A percentile compares a stretch with the other conserved stretches of the same genome.
phyloP scores from a whole-genome alignment of 2,888 invertebrate species.

The Drosophila buzzatii region DNA sequence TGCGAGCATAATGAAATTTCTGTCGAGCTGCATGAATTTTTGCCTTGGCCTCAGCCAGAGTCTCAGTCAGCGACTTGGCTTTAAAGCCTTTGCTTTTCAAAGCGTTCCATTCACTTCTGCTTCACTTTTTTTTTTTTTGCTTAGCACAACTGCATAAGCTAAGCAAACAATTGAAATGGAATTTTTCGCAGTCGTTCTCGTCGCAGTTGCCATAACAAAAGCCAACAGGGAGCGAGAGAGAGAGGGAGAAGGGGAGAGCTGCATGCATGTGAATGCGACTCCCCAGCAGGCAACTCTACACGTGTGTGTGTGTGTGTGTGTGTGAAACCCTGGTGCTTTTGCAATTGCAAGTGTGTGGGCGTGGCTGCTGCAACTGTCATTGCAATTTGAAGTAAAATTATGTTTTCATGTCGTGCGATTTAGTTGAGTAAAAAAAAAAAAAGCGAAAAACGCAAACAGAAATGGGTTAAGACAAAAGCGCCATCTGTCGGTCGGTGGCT shows the following conservation, averaged over 20 bases:
- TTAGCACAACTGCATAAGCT: conserved; percentile 82
- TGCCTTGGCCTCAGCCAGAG: conserved; percentile 36
- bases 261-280: conserved; percentile 30
- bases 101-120: conserved; percentile 15
- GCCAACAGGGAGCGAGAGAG: conserved; percentile 21
- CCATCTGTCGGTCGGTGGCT: conserved; percentile 48
- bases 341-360: conserved; percentile 57
- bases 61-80: conserved; percentile 11
- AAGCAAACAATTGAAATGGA: conserved; percentile 82
- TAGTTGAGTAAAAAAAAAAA: conserved; percentile 43
- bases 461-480: conserved; percentile 48
- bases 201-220: conserved; percentile 53
- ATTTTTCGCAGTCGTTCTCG: conserved; percentile 65
- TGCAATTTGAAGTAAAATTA: conserved; percentile 79
- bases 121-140: conserved; percentile 26
- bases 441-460: not conserved
- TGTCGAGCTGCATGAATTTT: not conserved
- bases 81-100: conserved; percentile 28
- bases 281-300: conserved; percentile 23
- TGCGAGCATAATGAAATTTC: conserved; percentile 28
- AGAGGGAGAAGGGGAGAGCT: not conserved
- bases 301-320: conserved; percentile 31
- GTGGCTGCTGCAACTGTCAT: conserved; percentile 73
- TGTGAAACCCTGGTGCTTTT: conserved; percentile 32
- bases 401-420: conserved; percentile 80